phyloP scores from a whole-genome alignment of 92 coral and sea anemone species.

The Blastomussa wellsi region DNA sequence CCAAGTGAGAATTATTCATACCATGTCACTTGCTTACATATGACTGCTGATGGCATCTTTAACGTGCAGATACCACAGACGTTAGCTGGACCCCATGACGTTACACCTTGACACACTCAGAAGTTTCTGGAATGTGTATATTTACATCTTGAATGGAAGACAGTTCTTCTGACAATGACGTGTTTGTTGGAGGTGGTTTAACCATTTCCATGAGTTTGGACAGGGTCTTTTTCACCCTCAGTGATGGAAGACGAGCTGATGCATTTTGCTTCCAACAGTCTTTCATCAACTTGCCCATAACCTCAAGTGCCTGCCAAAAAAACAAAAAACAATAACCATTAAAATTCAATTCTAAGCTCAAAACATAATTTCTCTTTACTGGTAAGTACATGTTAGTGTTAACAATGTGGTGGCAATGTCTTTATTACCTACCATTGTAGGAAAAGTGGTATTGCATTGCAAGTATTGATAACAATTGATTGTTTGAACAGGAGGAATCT shows the following conservation, averaged over 20 bases:
- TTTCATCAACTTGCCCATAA: slow-evolving; percentile 77
- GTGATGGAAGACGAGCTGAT: slow-evolving; percentile 86
- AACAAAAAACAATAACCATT: not conserved
- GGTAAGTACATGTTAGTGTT: not conserved
- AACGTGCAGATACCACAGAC: not conserved
- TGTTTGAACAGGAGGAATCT: not conserved
- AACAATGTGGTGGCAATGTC: not conserved
- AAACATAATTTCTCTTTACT: not conserved
- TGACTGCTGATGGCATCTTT: not conserved
- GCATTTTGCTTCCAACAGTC: slow-evolving; percentile 95
- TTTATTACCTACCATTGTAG: not conserved
- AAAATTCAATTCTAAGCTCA: not conserved
- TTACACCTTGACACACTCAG: slow-evolving; percentile 7
- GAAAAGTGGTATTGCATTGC: not conserved
- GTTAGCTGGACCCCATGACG: not conserved
- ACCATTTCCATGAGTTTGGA: slow-evolving; percentile 77
- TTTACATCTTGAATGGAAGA: slow-evolving; percentile 58
- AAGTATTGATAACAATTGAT: too few species aligned
- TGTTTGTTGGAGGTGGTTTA: slow-evolving; percentile 47
- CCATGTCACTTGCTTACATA: not conserved
- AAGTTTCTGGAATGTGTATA: slow-evolving; percentile 52
- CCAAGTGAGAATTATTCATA: not conserved
- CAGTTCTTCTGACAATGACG: slow-evolving; percentile 36
- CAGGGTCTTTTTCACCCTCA: slow-evolving; percentile 88
- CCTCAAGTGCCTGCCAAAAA: slow-evolving; percentile 69